phyloP scores from a whole-genome alignment of 2,888 invertebrate genomes.

The Lumbricus terrestris region DNA sequence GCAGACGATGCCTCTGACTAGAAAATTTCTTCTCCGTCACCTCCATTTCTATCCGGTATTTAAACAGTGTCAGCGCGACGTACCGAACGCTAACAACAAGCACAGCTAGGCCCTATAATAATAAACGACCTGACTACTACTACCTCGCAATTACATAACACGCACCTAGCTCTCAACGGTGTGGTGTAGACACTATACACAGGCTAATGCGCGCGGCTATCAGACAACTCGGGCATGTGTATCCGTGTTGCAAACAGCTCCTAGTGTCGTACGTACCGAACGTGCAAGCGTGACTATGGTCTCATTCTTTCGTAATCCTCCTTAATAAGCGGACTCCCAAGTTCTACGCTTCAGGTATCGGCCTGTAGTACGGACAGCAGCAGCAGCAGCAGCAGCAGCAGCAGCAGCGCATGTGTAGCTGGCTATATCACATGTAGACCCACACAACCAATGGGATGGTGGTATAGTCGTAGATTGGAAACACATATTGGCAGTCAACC shows the following conservation, averaged over 20 bases:
- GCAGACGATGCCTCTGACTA: conserved; percentile 18
- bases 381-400: no score
- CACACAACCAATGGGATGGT: neutral
- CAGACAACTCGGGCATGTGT: neutral
- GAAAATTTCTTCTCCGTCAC: neutral
- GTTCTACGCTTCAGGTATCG: neutral
- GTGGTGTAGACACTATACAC: neutral
- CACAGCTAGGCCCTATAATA: neutral
- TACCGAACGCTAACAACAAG: neutral
- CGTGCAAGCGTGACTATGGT: neutral
- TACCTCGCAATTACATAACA: no score
- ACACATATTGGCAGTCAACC: conserved; percentile 8
- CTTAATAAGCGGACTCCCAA: neutral
- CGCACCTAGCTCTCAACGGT: no score
- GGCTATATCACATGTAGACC: no score
- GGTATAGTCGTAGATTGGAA: neutral
- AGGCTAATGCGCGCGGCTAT: neutral
- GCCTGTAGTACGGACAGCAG: no score
- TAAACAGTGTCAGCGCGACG: neutral
- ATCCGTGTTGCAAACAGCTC: neutral
- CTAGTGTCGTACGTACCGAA: neutral
- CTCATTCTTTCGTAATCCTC: neutral
- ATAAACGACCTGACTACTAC: neutral
- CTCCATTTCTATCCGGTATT: neutral
- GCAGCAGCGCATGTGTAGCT: neutral